These are phyloP conservation scores for Poecilus cupreus DNA, from an alignment of 2,888 invertebrate genomes.

Conservation along the genomic window DNA sequence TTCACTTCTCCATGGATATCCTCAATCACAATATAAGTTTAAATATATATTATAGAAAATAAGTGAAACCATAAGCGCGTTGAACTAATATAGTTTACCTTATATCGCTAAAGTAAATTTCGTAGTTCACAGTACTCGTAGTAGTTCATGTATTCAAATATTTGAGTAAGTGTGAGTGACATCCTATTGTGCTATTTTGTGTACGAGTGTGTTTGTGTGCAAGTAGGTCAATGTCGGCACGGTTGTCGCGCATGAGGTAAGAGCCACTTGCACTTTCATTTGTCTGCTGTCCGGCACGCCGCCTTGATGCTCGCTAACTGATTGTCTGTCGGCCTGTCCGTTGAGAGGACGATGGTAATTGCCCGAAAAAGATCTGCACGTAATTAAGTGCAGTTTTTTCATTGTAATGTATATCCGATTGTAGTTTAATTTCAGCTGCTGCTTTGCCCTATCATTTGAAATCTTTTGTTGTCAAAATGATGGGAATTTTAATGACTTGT, in stretches of 20 bases:
- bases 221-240: conserved; percentile 62
- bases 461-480: neutral
- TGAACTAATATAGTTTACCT: too few relatives aligned
- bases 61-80: too few relatives aligned
- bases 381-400: neutral
- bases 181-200: neutral
- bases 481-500: neutral
- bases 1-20: too few relatives aligned
- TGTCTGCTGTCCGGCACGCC: conserved; percentile 31
- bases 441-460: neutral
- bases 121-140: too few relatives aligned
- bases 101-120: too few relatives aligned
- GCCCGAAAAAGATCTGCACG: neutral
- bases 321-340: neutral
- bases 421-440: neutral
- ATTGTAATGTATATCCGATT: neutral
- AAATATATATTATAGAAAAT: too few relatives aligned
- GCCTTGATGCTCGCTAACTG: conserved; percentile 4
- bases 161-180: too few relatives aligned
- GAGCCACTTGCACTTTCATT: conserved; percentile 59
- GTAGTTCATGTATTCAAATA: too few relatives aligned
- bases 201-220: conserved; percentile 34
- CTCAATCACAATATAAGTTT: too few relatives aligned
- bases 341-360: conserved; percentile 2
- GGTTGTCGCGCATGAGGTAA: conserved; percentile 56